Evolutionary conservation across 2,113 vertebrate species (phyloP), one percentile per base, ranked within the genome.

Genomic region (Tursiops truncatus): DNA sequence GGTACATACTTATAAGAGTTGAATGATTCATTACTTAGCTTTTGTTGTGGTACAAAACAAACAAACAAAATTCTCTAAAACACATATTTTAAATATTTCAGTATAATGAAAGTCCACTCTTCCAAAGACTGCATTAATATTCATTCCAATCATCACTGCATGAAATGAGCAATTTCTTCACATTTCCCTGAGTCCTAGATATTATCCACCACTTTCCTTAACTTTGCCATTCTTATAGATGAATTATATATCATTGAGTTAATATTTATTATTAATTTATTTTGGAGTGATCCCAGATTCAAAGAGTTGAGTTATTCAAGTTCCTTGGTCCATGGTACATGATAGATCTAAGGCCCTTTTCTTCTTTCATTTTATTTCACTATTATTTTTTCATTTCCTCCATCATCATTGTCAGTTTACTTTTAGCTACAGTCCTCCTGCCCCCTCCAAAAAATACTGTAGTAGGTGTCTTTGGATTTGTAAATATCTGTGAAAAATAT

Each of bases 31-130:
- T 88, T 62, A 70, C 6, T 60, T 23, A 65, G 38, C 3, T 67
- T 70, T 89, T 58, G 3, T 4, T 25, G 2, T 47, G 7, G 7
- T 33, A 31, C 63, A 70, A 56, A 65, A 76, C n/a, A 76, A 63
- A 41, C 65, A 76, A 47, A 63, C 8, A 17, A 56, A 96, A 76
- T 71, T 84, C n/a, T 87, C 38, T 23, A 67, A 95, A 96, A 38
- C 25, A 67, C 70, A 17, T 62, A 81, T 96, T 79, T 89, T 68
- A 87, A 86, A 31, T 92, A 94, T 87, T 95, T 86, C 8, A 58
- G 38, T 15, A 70, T 38, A 92, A 74, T 53, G 2, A 85, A 96
- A 68, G 8, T 15, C 71, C 8, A 60, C 26, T 84, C 36, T 97
- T 86, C 20, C 85, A 97, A 70, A 95, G 20, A 2, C 9, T 92